Conservation (phyloP, 2,888 invertebrate species). For the Drosophila buzzatii region DNA sequence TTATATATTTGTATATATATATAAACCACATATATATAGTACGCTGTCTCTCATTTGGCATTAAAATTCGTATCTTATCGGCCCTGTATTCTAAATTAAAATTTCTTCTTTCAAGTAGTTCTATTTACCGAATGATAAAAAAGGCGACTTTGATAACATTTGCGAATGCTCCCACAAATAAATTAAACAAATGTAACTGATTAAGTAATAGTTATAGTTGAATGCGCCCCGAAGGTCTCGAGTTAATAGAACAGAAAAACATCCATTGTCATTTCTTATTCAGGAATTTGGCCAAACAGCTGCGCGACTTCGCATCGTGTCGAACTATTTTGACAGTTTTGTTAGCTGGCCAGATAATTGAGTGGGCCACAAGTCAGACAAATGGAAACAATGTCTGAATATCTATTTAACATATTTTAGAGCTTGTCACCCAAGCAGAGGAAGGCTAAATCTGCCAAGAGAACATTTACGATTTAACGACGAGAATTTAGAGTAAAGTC, state of each 20-base stretch:
- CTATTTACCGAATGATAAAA: constrained; percentile 54
- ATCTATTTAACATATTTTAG: background rate
- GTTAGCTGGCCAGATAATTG: constrained; percentile 30
- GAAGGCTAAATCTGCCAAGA: background rate
- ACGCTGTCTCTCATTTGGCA: constrained; percentile 10
- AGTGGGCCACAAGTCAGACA: constrained; percentile 19
- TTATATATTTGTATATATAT: background rate
- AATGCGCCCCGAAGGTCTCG: constrained; percentile 17
- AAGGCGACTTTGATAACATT: constrained; percentile 30
- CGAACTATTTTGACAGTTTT: constrained; percentile 50
- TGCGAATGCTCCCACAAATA: constrained; percentile 20
- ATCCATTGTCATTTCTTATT: background rate
- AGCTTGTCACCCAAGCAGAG: too few relatives aligned
- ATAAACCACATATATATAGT: background rate
- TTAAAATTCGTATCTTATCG: constrained; percentile 47
- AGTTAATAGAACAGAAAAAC: too few relatives aligned
- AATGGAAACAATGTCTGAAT: background rate
- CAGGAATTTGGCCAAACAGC: constrained; percentile 38
- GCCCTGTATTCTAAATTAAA: constrained; percentile 61
- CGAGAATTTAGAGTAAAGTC: too few relatives aligned
- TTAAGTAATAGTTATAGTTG: constrained; percentile 13
- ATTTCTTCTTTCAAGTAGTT: constrained; percentile 52
- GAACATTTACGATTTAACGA: background rate
- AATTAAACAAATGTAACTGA: constrained; percentile 11
- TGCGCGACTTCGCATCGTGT: constrained; percentile 32